These are phyloP conservation scores for Xerus rutilus DNA, from an alignment of 2,797 vertebrate species.

Conservation along the genomic window DNA sequence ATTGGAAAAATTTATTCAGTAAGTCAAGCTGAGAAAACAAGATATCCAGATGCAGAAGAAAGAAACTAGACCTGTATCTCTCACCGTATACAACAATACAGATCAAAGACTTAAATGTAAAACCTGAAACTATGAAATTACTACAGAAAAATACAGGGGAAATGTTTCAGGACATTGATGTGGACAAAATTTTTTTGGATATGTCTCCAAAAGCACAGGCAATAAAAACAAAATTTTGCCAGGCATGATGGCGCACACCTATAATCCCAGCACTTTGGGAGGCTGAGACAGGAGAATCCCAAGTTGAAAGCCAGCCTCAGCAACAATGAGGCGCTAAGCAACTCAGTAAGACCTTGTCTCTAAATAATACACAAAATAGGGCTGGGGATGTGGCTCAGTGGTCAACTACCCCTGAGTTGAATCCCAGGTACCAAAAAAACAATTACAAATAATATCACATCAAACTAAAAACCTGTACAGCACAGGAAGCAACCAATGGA, in stretches of 20 bases:
- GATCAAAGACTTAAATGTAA: neutral
- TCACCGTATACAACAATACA: neutral
- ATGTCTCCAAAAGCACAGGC: neutral
- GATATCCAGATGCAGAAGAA: neutral
- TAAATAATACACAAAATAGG: too few species aligned
- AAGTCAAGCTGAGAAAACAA: neutral
- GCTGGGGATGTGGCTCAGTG: too few species aligned
- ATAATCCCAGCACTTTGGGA: too few species aligned
- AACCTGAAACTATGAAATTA: neutral
- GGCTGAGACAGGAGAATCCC: too few species aligned
- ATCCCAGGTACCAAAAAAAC: too few species aligned
- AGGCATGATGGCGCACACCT: too few species aligned
- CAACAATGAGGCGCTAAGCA: too few species aligned
- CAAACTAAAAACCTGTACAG: neutral
- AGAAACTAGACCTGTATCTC: neutral
- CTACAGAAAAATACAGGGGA: neutral
- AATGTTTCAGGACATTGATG: neutral
- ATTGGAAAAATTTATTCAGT: neutral
- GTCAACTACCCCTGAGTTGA: too few species aligned
- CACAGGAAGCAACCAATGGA: neutral
- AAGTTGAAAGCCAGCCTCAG: too few species aligned
- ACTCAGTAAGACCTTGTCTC: too few species aligned
- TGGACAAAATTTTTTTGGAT: neutral
- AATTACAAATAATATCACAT: neutral
- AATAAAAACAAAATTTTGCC: neutral